Percentiles rank a stretch among this genome's conserved stretches.
Evolutionary conservation across 2,797 vertebrate genomes (phyloP).

Genomic region (Margarornis squamiger): DNA sequence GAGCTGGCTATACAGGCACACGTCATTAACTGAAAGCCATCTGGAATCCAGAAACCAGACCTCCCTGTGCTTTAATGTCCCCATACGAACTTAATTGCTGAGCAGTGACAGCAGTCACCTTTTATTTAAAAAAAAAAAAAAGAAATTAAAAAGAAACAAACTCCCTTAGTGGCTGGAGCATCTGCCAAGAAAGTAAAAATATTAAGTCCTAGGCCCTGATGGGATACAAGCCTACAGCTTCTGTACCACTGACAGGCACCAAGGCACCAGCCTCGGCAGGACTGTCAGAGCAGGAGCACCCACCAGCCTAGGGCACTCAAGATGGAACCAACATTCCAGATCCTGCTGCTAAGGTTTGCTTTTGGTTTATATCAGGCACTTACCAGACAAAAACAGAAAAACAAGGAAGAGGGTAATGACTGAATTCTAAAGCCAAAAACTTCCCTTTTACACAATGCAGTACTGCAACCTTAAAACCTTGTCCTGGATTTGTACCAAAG

Average conservation of each 20-base stretch:
- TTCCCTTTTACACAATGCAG: not conserved
- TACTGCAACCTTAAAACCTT: not conserved
- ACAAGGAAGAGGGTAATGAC: not conserved
- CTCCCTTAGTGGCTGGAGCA: not conserved
- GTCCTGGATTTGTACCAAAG: not conserved
- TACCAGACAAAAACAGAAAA: not conserved
- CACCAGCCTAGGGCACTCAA: not conserved
- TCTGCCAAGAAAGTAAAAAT: conserved; percentile 1
- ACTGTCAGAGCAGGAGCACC: not conserved
- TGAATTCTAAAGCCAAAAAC: not conserved
- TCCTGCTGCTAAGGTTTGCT: not conserved
- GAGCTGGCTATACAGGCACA: not conserved
- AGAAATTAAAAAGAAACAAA: not conserved
- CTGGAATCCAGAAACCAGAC: conserved; percentile 34
- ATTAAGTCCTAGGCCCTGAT: not conserved
- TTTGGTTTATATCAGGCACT: not conserved
- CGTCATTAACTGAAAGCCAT: not conserved
- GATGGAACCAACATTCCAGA: not conserved
- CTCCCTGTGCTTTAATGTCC: conserved; percentile 18
- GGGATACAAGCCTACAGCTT: not conserved
- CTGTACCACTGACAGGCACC: not conserved
- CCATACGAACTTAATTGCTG: not conserved
- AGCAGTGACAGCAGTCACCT: conserved; percentile 28
- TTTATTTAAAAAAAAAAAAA: not conserved
- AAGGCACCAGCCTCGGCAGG: not conserved